Conservation (phyloP, 2,797 vertebrate genomes). For the Eutrigla gurnardus region DNA sequence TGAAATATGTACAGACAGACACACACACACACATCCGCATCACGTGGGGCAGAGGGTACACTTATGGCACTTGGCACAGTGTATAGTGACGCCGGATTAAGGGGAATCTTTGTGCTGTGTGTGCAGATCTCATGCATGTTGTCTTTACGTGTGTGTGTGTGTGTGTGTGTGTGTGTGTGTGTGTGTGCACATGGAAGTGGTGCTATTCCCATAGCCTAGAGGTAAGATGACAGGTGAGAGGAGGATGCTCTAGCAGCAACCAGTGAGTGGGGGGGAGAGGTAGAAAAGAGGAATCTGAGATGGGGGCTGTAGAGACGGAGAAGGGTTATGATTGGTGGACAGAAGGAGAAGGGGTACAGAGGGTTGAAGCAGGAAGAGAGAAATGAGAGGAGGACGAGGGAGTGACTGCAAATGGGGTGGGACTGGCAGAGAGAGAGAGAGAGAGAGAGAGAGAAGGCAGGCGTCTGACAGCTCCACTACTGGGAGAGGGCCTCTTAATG, state of each 20-base stretch:
- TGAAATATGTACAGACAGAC: slow-evolving; percentile 26
- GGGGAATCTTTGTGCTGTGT: slow-evolving; percentile 42
- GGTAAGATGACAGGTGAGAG: slow-evolving; percentile 87
- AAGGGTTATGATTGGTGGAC: slow-evolving; percentile 73
- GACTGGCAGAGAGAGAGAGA: slow-evolving; percentile 70
- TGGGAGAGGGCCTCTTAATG: slow-evolving; percentile 92
- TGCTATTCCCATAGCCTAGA: slow-evolving; percentile 83
- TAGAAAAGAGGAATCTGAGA: slow-evolving; percentile 59
- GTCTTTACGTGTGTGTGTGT: slow-evolving; percentile 34
- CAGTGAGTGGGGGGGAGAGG: slow-evolving; percentile 48
- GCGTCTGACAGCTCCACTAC: slow-evolving; percentile 91
- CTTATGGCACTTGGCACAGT: slow-evolving; percentile 23
- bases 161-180: slow-evolving; percentile 30
- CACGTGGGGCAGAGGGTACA: slow-evolving; percentile 22
- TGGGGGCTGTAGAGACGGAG: slow-evolving; percentile 38
- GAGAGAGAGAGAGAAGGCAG: slow-evolving; percentile 59
- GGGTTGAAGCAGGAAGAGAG: slow-evolving; percentile 72
- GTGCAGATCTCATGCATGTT: slow-evolving; percentile 50
- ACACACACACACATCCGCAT: slow-evolving; percentile 20
- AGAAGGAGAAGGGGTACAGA: slow-evolving; percentile 60
- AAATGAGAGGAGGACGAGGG: slow-evolving; percentile 73
- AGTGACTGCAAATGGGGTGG: slow-evolving; percentile 81
- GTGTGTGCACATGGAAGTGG: slow-evolving; percentile 69
- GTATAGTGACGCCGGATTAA: slow-evolving; percentile 24
- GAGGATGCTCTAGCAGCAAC: slow-evolving; percentile 77